phyloP scores from a whole-genome alignment of 2,797 vertebrate species.

The Bufotes viridis region DNA sequence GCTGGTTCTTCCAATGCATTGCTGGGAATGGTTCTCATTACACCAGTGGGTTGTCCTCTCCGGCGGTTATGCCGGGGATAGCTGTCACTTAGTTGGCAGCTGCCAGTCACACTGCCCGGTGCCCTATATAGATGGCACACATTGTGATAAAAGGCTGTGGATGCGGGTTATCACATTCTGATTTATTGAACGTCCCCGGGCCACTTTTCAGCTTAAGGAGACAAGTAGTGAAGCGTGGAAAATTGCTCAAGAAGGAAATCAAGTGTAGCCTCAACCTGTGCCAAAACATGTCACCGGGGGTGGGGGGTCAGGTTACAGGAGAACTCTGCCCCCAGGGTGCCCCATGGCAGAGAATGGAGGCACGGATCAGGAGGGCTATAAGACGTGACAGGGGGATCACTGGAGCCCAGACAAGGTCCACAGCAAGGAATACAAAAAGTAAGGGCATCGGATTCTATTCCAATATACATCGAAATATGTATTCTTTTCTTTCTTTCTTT shows the following conservation, averaged over 20 bases:
- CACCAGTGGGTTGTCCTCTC: too few relatives aligned
- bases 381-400: too few relatives aligned
- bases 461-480: too few relatives aligned
- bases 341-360: neutral
- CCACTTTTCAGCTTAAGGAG: slow-evolving; percentile 43
- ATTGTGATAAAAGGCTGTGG: neutral
- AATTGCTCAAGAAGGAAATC: slow-evolving; percentile 42
- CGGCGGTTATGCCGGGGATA: neutral
- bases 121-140: neutral
- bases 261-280: slow-evolving; percentile 36
- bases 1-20: too few relatives aligned
- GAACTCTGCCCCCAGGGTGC: neutral
- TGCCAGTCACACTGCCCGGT: neutral
- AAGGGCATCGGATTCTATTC: too few relatives aligned
- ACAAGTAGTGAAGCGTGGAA: slow-evolving; percentile 45
- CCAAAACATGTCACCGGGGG: slow-evolving; percentile 52
- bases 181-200: slow-evolving; percentile 28
- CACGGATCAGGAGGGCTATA: too few relatives aligned
- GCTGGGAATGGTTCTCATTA: too few relatives aligned
- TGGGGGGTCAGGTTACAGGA: slow-evolving; percentile 31
- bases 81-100: neutral
- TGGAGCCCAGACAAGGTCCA: too few relatives aligned
- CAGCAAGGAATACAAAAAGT: too few relatives aligned
- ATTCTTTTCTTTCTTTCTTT: too few relatives aligned
- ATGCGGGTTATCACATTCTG: slow-evolving; percentile 37